Conservation (phyloP, 2,113 vertebrate genomes). For the Desmodus rotundus region DNA sequence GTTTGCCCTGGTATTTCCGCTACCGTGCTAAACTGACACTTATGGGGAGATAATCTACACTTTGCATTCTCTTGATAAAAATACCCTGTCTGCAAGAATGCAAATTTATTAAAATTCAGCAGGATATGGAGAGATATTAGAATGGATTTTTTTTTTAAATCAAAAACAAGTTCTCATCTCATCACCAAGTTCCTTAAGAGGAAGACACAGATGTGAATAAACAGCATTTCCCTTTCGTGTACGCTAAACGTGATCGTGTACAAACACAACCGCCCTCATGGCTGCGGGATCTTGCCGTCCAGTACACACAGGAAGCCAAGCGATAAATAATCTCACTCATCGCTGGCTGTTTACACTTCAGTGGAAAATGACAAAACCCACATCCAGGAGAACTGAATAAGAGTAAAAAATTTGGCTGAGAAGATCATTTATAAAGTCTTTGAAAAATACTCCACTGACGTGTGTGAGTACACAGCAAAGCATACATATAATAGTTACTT, state of each 20-base stretch:
- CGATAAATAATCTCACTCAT: neutral
- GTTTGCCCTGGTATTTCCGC: neutral
- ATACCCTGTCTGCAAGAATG: neutral
- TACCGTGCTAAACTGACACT: neutral
- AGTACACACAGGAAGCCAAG: neutral
- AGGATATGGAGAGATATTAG: neutral
- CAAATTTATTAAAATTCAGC: neutral
- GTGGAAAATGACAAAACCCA: neutral
- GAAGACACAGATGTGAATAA: neutral
- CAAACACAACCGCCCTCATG: neutral
- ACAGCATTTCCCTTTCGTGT: neutral
- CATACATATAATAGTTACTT: neutral
- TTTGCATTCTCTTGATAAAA: neutral
- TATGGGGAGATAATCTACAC: neutral
- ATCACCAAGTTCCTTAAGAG: neutral
- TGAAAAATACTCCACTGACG: neutral
- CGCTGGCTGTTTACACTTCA: neutral
- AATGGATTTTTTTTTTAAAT: too few relatives aligned
- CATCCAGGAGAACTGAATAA: neutral
- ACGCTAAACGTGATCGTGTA: neutral
- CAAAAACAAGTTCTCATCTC: neutral
- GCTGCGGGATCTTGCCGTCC: neutral
- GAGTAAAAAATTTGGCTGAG: neutral
- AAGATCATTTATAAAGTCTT: neutral
- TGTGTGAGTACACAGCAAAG: fast-evolving